Evolutionary conservation across 2,888 invertebrate species (phyloP).

Genomic region (Drosophila helvetica): DNA sequence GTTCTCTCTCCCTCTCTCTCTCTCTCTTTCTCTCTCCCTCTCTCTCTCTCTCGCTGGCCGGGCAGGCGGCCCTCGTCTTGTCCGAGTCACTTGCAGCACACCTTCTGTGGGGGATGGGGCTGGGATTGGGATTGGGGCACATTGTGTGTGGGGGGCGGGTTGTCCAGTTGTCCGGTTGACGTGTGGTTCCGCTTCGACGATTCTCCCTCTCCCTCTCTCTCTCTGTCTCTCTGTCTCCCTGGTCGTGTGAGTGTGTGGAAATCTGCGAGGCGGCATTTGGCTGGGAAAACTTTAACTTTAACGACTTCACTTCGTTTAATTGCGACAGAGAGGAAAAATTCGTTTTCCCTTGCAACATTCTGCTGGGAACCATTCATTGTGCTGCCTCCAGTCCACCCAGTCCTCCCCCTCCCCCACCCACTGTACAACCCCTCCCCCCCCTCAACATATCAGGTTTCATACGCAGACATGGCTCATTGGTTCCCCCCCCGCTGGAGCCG

Average conservation of each 20-base stretch:
- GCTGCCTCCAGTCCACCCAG: no score
- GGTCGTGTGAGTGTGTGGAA: slow-evolving; percentile 54
- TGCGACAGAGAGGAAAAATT: slow-evolving; percentile 66
- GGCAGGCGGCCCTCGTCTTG: slow-evolving; percentile 2
- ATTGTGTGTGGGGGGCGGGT: slow-evolving; percentile 22
- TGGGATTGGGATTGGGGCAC: not conserved
- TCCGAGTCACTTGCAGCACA: slow-evolving; percentile 31
- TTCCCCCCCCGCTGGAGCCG: slow-evolving; percentile 8
- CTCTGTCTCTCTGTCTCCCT: slow-evolving; percentile 5
- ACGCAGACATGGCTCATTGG: slow-evolving; percentile 76
- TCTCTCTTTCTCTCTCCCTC: no score
- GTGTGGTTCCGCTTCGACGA: slow-evolving; percentile 75
- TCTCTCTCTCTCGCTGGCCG: no score
- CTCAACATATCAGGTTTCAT: slow-evolving; percentile 59
- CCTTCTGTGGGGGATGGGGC: slow-evolving; percentile 28
- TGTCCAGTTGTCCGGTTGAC: slow-evolving; percentile 67
- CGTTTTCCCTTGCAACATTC: slow-evolving; percentile 59
- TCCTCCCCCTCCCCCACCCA: not conserved
- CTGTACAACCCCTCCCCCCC: not conserved
- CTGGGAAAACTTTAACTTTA: slow-evolving; percentile 66
- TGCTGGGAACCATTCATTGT: slow-evolving; percentile 55
- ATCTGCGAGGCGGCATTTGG: slow-evolving; percentile 77
- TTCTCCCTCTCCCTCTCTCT: not conserved
- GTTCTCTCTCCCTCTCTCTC: no score
- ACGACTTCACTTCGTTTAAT: slow-evolving; percentile 62